Base-by-base conservation (phyloP, 2,888 invertebrate species). In the Pedicia rivosa region DNA sequence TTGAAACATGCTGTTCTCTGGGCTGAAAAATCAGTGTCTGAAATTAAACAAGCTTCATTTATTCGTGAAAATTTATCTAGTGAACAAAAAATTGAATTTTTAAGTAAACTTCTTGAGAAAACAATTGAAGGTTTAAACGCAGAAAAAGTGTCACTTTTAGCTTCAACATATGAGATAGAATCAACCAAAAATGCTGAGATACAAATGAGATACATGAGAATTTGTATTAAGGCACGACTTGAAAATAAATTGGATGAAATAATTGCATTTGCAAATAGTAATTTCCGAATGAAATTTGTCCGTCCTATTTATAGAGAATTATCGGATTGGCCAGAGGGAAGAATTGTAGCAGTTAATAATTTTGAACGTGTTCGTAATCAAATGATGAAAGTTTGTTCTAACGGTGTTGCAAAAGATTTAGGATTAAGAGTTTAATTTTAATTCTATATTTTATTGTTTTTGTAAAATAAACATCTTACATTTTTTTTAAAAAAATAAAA, bases 221-320 rank as follows among this genome's bases (percentile, higher is more conserved):
- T 90, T 40, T 74, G 82, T 44, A 63, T 91, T n/a, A 75, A 72
- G 52, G 76, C 78, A 9, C 68, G 67, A 38, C 78, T 86, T 67
- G 60, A 68, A 17, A 64, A 68, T 0, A 74, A 73, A 49, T 61
- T 92, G 24, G 61, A 67, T 2, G 66, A 70, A 12, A 78, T 78
- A 2, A 63, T 92, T 38, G 56, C 70, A 14, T 91, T 92, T 65
- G 73, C 87, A 7, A 84, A 81, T 46, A 70, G 72, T 13, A 78
- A 84, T 52, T 92, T 92, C 24, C 71, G 94, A 37, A 84, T 92
- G 83, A 94, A 94, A 58, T 94, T 75, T 61, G 78, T 84, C 2
- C 68, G 87, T 22, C 90, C 92, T 3, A 66, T 94, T 33, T 92
- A 88, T 60, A 74, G 83, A 42, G 87, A 86, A 52, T 64, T 91